Conservation (phyloP, 2,888 invertebrate genomes). For the Pammene fasciana region DNA sequence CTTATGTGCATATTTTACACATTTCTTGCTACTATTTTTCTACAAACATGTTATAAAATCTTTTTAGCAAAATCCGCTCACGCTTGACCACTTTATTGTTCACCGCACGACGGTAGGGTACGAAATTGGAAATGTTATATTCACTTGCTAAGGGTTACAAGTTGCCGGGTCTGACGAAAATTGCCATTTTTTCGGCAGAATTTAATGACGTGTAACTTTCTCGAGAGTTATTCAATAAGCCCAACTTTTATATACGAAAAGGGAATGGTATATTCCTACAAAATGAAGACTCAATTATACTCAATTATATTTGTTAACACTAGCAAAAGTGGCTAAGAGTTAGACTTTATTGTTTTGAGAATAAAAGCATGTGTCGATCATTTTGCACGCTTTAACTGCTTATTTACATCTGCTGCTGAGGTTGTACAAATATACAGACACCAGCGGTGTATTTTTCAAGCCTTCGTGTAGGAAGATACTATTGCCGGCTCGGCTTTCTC, state of each 20-base stretch:
- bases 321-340: too few relatives aligned
- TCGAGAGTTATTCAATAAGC: conserved; percentile 30
- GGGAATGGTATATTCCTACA: neutral
- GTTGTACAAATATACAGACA: too few relatives aligned
- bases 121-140: conserved; percentile 34
- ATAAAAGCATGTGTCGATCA: too few relatives aligned
- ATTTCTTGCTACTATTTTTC: too few relatives aligned
- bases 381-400: too few relatives aligned
- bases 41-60: too few relatives aligned
- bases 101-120: conserved; percentile 7
- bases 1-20: too few relatives aligned
- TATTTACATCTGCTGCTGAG: too few relatives aligned
- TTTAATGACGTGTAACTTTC: conserved; percentile 40
- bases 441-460: too few relatives aligned
- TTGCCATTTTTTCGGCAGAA: conserved; percentile 34
- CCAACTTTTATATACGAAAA: conserved; percentile 21
- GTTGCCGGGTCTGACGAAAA: conserved; percentile 6
- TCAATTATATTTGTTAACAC: neutral
- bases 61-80: neutral
- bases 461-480: too few relatives aligned
- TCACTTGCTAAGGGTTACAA: conserved; percentile 22
- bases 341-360: too few relatives aligned
- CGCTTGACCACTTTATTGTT: conserved; percentile 13
- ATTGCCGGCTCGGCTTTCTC: too few relatives aligned
- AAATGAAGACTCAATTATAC: neutral